phyloP scores from a whole-genome alignment of 1,140 invertebrate genomes.

The Tetramorium parvispinum region DNA sequence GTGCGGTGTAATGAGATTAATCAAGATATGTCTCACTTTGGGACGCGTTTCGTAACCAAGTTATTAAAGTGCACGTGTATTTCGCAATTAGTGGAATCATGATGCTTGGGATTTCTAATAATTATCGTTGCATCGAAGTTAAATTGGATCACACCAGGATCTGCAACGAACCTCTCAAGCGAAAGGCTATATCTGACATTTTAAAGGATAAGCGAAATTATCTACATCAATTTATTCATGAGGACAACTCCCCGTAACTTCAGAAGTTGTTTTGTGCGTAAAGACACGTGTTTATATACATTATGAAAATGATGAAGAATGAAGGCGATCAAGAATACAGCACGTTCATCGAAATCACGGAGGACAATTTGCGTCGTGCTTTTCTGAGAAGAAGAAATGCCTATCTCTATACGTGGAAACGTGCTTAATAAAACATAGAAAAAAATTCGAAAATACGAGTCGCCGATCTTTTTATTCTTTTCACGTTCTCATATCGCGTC shows the following conservation, averaged over 20 bases:
- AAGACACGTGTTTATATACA: too few species aligned
- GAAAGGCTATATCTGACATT: neutral
- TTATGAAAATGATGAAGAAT: neutral
- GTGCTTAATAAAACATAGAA: neutral
- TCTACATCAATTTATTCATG: neutral
- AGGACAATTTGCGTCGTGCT: neutral
- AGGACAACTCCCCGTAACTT: neutral
- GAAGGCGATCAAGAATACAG: neutral
- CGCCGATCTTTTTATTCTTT: neutral
- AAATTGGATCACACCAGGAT: conserved; percentile 5
- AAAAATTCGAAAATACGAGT: neutral
- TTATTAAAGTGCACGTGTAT: neutral
- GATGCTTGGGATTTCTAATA: conserved; percentile 24
- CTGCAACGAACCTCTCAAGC: neutral
- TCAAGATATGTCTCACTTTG: neutral
- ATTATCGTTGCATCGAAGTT: conserved; percentile 41
- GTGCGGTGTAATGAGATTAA: neutral
- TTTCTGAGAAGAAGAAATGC: neutral
- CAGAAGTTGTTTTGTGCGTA: neutral
- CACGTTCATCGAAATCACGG: neutral
- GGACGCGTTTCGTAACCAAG: neutral
- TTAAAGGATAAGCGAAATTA: conserved; percentile 6
- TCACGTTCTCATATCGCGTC: neutral
- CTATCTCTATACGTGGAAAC: neutral
- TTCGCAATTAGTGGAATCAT: conserved; percentile 21